Evolutionary conservation across 2,113 vertebrate genomes (phyloP), one percentile per base, ranked within the genome.

Genomic region (Hypanus sabinus): DNA sequence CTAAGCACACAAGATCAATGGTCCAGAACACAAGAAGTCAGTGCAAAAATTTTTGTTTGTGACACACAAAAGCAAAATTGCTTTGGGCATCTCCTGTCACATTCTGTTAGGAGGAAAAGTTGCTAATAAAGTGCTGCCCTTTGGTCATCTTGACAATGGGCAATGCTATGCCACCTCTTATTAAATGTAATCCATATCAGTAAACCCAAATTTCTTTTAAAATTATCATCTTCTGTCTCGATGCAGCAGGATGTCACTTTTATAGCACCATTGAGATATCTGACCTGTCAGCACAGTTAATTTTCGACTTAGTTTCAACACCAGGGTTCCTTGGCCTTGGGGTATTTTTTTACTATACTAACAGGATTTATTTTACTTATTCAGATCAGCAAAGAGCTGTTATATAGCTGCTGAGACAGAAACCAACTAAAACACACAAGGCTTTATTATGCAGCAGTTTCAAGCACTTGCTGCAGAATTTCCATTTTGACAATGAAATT

Each of bases 131-230:
- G 96, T 97, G 95, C 96, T 97, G 95, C 96, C 97, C 97, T 94
- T 95, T 94, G 97, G 98, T 97, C 97, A 97, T 96, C 95, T 96
- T 97, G 96, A 97, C 97, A 97, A 97, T 95, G 96, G 96, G 96
- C 96, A 97, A 97, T 97, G 96, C 95, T 94, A 95, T 97, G 98
- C 97, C 98, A 98, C 95, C 95, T 98, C 97, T 96, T 96, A 97
- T 98, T 98, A 98, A 97, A 96, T 95, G 95, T 95, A 96, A 96
- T 96, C 97, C 96, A 92, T 97, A 97, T 98, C 97, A 97, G 95
- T 97, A 97, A 96, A 97, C 97, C 96, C 91, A 97, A 98, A 97
- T 98, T 97, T 98, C 97, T 95, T 95, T 97, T 98, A 97, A 98
- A 97, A 98, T 98, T 97, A 98, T 95, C 96, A 96, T 98, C 98